These are phyloP conservation scores for Sclerodermus sp. DNA, from an alignment of 2,888 invertebrate species.

Conservation along the genomic window DNA sequence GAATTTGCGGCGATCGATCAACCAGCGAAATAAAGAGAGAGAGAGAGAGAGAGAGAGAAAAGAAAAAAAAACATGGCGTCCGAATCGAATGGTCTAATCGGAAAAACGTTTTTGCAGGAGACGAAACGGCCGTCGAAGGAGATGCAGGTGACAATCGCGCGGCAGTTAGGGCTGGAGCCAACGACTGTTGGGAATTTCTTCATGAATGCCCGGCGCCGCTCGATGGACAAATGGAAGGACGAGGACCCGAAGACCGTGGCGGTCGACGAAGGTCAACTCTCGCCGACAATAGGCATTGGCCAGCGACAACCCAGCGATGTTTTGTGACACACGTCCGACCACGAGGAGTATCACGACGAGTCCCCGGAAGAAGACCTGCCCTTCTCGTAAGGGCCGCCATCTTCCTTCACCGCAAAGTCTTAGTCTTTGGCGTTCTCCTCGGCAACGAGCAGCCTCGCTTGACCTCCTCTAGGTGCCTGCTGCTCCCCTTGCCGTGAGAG, in stretches of 20 bases:
- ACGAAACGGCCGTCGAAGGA: slow-evolving; percentile 99
- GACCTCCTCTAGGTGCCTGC: slow-evolving; percentile 11
- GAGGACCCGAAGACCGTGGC: slow-evolving; percentile 73
- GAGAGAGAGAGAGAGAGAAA: no score
- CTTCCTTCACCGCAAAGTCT: no score
- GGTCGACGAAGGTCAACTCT: slow-evolving; percentile 54
- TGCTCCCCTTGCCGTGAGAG: not conserved
- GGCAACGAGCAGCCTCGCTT: no score
- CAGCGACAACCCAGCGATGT: slow-evolving; percentile 54
- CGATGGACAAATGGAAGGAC: slow-evolving; percentile 98
- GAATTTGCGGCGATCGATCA: no score
- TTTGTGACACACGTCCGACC: slow-evolving; percentile 59
- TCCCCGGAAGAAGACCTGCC: slow-evolving; percentile 54
- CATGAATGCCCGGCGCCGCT: slow-evolving; percentile 98
- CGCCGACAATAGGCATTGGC: slow-evolving; percentile 56
- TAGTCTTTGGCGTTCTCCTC: no score
- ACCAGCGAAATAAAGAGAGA: no score
- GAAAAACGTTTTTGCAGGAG: slow-evolving; percentile 80
- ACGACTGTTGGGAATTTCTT: slow-evolving; percentile 99
- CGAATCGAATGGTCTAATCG: no score
- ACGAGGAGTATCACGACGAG: slow-evolving; percentile 58
- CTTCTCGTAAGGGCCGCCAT: slow-evolving; percentile 47
- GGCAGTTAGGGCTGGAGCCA: slow-evolving; percentile 94
- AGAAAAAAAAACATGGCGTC: no score
- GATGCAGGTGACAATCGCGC: slow-evolving; percentile 99